A percentile compares a stretch with the other conserved stretches of the same genome.
Evolutionary conservation across 2,888 invertebrate species (phyloP).

Genomic region (Escarpia spicata): DNA sequence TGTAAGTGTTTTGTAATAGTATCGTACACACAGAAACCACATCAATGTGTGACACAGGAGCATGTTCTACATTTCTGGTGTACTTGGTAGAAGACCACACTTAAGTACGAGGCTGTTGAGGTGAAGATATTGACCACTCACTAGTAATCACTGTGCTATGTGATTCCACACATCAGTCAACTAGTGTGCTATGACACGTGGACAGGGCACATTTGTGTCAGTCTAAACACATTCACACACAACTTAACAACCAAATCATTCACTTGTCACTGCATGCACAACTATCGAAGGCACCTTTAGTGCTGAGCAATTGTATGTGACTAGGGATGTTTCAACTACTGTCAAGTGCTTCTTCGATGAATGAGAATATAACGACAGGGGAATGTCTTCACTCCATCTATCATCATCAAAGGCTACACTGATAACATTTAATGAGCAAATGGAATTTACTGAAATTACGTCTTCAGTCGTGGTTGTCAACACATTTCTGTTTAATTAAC

Average conservation of each 20-base stretch:
- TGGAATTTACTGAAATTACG: neutral
- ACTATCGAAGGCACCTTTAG: neutral
- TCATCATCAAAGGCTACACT: neutral
- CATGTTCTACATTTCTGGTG: neutral
- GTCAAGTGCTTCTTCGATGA: neutral
- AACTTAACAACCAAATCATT: neutral
- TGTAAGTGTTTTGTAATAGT: neutral
- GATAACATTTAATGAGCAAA: neutral
- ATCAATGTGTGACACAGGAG: neutral
- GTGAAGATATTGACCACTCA: neutral
- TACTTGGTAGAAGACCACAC: neutral
- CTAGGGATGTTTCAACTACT: neutral
- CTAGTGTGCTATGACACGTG: neutral
- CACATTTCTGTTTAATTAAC: neutral
- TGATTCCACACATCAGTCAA: neutral
- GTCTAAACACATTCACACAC: neutral
- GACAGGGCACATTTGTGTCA: neutral
- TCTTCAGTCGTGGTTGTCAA: neutral
- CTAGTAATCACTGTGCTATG: neutral
- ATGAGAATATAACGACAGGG: neutral
- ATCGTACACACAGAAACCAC: too few species aligned
- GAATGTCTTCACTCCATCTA: neutral
- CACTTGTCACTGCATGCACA: neutral
- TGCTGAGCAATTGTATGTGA: neutral
- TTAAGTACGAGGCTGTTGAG: neutral